Base-by-base conservation (phyloP, 1,140 invertebrate species). In the Oncopodura yosiiana region DNA sequence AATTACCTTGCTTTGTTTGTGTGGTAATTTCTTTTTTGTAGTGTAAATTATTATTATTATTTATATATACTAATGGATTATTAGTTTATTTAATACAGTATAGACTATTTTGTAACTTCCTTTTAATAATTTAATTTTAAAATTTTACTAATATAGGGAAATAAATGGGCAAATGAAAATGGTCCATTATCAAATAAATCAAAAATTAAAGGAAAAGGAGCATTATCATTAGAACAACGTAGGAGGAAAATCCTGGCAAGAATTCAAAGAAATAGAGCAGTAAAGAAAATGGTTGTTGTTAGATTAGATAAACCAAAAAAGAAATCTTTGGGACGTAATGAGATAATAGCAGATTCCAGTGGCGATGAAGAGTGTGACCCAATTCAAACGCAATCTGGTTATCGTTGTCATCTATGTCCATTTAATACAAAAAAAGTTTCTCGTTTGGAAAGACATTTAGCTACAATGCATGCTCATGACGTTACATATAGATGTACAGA, bases 401-500 rank as follows among this genome's bases (percentile, higher is more conserved):
- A 64, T 27, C 62, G 59, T 0, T 78, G 77, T 63, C 74, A 75
- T 18, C 69, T 77, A 29, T 79, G 77, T 65, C 66, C 66, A 30
- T 76, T 71, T 56, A 67, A 70, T 42, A 72, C 75, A 23, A 71
- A 73, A 62, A 70, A 72, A 58, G 66, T 68, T 53, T 66, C 69
- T 36, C 58, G 71, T 34, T 62, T 78, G 34, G 74, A 78, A 56
- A 70, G 72, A 60, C 76, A 80, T 61, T 68, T 75, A 14, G 68
- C 75, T 32, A 57, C 68, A 41, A 72, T 72, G 42, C 77, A 81
- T 66, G 71, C 71, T 3, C 73, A 75, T 61, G 76, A 78, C 67
- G 72, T 77, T 14, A 74, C 76, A n/a, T 80, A 78, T 58, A 74
- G 75, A 46, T 83, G 81, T 68, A 73, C 74, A 27, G 65, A 81